A percentile compares a stretch with the other conserved stretches of the same genome.
These are phyloP conservation scores for Maconellicoccus hirsutus DNA, from an alignment of 1,140 invertebrate species.

Conservation along the genomic window DNA sequence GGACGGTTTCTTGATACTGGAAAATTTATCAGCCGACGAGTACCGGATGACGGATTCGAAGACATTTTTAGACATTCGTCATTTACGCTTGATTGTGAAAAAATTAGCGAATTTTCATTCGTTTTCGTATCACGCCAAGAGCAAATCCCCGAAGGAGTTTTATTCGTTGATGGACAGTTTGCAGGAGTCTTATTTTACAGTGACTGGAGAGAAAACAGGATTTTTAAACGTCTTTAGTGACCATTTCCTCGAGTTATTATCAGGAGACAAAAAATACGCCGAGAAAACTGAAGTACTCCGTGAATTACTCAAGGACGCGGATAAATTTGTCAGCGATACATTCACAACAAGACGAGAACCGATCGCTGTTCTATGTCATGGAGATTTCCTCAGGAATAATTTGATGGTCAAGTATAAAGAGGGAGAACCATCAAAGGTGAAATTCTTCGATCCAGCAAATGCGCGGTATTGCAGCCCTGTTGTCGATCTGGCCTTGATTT, in stretches of 20 bases:
- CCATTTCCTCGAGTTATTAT: neutral
- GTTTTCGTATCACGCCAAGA: too few relatives aligned
- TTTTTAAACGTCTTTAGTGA: neutral
- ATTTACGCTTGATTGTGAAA: too few relatives aligned
- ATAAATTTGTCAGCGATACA: neutral
- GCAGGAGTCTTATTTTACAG: constrained; percentile 10
- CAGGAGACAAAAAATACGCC: neutral
- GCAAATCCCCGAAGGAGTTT: constrained; percentile 30
- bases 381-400: constrained; percentile 44
- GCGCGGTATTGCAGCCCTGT: constrained; percentile 33
- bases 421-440: constrained; percentile 29
- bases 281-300: neutral
- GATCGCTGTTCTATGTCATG: constrained; percentile 39
- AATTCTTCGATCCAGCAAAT: constrained; percentile 36
- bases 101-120: too few relatives aligned
- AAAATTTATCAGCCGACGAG: too few relatives aligned
- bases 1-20: too few relatives aligned
- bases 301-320: neutral
- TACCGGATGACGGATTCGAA: too few relatives aligned
- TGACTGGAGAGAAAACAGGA: neutral
- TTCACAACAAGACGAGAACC: constrained; percentile 29
- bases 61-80: too few relatives aligned
- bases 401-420: constrained; percentile 38
- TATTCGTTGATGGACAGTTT: constrained; percentile 20
- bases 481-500: constrained; percentile 36